Percentiles rank a stretch among this genome's conserved stretches.
These are phyloP conservation scores for Sinocyclocheilus anshuiensis DNA, from an alignment of 2,113 vertebrate genomes.

Conservation along the genomic window DNA sequence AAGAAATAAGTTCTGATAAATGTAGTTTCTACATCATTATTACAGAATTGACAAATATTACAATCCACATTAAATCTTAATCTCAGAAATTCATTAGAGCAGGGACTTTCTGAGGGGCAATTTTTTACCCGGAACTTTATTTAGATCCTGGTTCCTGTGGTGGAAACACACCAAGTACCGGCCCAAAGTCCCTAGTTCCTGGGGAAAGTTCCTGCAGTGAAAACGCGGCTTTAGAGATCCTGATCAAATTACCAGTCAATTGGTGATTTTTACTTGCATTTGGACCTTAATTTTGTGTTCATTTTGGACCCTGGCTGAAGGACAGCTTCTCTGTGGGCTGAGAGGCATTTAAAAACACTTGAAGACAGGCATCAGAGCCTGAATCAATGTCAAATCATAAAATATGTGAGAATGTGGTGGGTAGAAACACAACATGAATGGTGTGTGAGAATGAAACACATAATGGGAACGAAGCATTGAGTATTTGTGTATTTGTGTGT, in stretches of 20 bases:
- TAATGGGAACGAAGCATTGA: conserved; percentile 38
- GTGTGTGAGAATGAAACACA: neutral
- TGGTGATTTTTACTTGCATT: neutral
- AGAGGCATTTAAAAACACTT: neutral
- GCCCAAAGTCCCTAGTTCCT: too few relatives aligned
- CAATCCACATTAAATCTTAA: too few relatives aligned
- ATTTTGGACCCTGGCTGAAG: neutral
- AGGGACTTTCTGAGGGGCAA: too few relatives aligned
- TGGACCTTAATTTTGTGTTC: neutral
- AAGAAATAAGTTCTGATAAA: too few relatives aligned
- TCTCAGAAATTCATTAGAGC: too few relatives aligned
- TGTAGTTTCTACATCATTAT: too few relatives aligned
- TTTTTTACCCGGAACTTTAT: too few relatives aligned
- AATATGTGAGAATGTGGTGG: neutral
- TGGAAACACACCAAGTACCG: too few relatives aligned
- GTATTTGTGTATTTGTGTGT: neutral
- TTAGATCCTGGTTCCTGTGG: too few relatives aligned
- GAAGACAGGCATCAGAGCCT: neutral
- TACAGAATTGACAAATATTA: too few relatives aligned
- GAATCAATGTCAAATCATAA: neutral
- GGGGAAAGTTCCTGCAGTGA: too few relatives aligned
- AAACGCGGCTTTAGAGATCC: too few relatives aligned
- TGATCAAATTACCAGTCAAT: neutral
- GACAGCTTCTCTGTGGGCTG: neutral
- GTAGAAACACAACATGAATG: neutral